Base-by-base conservation (phyloP, 1,140 invertebrate species). In the Drosophila kepulauana region DNA sequence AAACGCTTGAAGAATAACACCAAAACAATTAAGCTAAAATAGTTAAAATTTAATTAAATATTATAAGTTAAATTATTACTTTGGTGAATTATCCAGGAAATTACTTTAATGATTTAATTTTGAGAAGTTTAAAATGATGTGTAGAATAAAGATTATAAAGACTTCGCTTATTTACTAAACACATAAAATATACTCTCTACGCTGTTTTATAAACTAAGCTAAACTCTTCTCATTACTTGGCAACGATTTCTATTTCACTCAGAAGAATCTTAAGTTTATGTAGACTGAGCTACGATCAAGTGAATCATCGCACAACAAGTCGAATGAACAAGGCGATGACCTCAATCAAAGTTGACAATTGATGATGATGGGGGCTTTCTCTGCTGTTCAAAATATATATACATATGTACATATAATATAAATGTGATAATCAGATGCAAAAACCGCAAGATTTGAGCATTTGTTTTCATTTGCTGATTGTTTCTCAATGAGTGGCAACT, bases 271-370 rank as follows among this genome's bases (percentile, higher is more conserved):
- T n/a, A 7, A 16, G 41, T 43, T 58, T 58, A 30, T 59, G 57
- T 59, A 28, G 20, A 59, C 54, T 57, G 20, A 13, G 5, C 35
- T 45, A 25, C 20, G 57, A 59, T 43, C 35, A 15, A 25, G 13
- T 69, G 46, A 69, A 41, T 69, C 57, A 69, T 46, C 30, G 10
- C 16, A 30, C 46, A 20, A 56, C n/a, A 65, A 43, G 30, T 25
- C 43, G 25, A 71, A 62, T 41, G 30, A 33, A n/a, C 57, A 49
- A 69, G 71, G 15, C 65, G 71, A 69, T 74, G 71, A 74, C 65
- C 71, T 62, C 64, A 74, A 68, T 62, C 71, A 30, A 33, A 10
- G 20, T 46, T 74, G 71, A 74, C 71, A 74, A 74, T 69, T 56
- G 65, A 48, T 68, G 64, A 74, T 62, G 56, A 74, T 61, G 49